Percentiles rank a stretch among this genome's conserved stretches.
phyloP scores from a whole-genome alignment of 2,888 invertebrate species.

The Sabatieria punctata region DNA sequence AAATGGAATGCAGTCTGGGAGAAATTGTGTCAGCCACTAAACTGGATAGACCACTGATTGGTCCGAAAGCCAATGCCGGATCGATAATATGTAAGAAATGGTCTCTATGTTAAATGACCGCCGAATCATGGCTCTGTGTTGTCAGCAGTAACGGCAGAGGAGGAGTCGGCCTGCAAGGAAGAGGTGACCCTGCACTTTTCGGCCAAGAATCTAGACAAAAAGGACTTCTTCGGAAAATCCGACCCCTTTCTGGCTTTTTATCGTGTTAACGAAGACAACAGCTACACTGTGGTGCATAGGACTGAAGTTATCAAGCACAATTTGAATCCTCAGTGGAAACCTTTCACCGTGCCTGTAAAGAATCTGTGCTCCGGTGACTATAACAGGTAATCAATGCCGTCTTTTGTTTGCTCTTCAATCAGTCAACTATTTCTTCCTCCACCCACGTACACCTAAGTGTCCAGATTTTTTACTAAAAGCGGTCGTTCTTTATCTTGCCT shows the following conservation, averaged over 20 bases:
- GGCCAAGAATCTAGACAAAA: slow-evolving; percentile 18
- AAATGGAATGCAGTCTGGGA: slow-evolving; percentile 40
- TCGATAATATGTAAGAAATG: slow-evolving; percentile 3
- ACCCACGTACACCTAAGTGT: too few species aligned
- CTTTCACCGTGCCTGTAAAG: slow-evolving; percentile 36
- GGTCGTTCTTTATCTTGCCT: too few species aligned
- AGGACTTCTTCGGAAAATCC: slow-evolving; percentile 23
- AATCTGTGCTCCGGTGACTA: slow-evolving; percentile 38
- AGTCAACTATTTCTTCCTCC: too few species aligned
- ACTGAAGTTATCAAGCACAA: slow-evolving; percentile 41
- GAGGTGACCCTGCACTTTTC: slow-evolving; percentile 7
- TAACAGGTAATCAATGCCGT: slow-evolving; percentile 5
- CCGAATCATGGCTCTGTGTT: neutral
- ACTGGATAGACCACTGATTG: slow-evolving; percentile 1
- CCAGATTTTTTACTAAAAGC: too few species aligned
- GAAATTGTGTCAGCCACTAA: slow-evolving; percentile 34
- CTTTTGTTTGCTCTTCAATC: neutral
- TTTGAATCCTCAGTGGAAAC: slow-evolving; percentile 41
- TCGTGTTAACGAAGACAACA: slow-evolving; percentile 19
- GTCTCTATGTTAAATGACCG: too few species aligned
- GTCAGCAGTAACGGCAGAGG: slow-evolving; percentile 10
- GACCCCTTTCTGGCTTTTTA: slow-evolving; percentile 25
- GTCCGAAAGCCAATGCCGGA: neutral
- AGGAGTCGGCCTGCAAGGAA: slow-evolving; percentile 10
- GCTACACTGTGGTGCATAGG: slow-evolving; percentile 17